Evolutionary conservation across 2,888 invertebrate species (phyloP).

Genomic region (Galeopsomyia nigrocyanea): DNA sequence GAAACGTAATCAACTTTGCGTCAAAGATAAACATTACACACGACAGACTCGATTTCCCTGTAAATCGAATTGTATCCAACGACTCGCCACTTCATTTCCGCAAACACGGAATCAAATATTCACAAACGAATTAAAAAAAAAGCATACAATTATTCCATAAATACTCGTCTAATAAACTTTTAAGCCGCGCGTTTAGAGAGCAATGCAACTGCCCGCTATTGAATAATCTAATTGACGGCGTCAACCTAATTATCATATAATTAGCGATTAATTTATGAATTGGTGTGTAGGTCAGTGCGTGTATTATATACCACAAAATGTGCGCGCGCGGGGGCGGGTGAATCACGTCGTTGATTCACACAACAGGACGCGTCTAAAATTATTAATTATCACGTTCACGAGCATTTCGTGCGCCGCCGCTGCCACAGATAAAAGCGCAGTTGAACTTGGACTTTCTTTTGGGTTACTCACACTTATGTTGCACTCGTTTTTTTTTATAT

Average conservation of each 20-base stretch:
- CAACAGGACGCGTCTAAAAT: conserved; percentile 43
- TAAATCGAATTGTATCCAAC: too few relatives aligned
- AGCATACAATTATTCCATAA: too few relatives aligned
- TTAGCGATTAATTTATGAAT: conserved; percentile 13
- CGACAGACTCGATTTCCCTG: too few relatives aligned
- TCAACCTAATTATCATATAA: neutral
- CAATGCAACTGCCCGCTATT: neutral
- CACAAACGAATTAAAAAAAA: too few relatives aligned
- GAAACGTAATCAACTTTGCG: too few relatives aligned
- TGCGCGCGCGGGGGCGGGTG: neutral
- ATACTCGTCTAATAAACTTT: too few relatives aligned
- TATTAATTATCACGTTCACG: conserved; percentile 29
- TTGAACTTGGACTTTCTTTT: conserved; percentile 21
- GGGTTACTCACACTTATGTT: neutral
- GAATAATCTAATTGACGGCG: neutral
- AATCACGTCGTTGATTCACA: conserved; percentile 40
- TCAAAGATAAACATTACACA: too few relatives aligned
- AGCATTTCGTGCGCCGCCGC: neutral
- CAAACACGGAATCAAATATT: too few relatives aligned
- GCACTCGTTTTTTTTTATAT: too few relatives aligned
- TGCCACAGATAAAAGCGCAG: neutral
- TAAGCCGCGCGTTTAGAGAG: too few relatives aligned
- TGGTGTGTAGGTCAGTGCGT: conserved; percentile 24
- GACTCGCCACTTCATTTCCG: too few relatives aligned
- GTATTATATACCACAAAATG: too few relatives aligned